These are phyloP conservation scores for Bufo bufo DNA, from an alignment of 2,113 vertebrate genomes.

Conservation along the genomic window DNA sequence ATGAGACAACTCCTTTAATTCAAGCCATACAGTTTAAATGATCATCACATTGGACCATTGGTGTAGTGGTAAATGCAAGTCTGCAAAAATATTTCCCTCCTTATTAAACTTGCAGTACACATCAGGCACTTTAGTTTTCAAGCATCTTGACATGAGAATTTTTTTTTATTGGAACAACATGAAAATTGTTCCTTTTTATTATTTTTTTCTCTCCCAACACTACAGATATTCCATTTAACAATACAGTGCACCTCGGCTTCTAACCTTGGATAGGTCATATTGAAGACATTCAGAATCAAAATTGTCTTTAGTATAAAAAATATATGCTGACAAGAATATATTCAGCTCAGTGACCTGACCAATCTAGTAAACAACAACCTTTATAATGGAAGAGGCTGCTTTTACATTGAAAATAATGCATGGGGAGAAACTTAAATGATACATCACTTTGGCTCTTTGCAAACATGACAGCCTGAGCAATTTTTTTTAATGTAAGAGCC, in stretches of 20 bases:
- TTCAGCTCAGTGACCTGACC: conserved; percentile 57
- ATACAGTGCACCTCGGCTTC: conserved; percentile 37
- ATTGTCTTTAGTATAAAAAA: conserved; percentile 56
- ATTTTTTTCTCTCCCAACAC: not conserved
- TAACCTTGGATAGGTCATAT: conserved; percentile 52
- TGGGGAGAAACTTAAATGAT: conserved; percentile 51
- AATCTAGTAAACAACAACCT: conserved; percentile 58
- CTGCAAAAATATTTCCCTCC: not conserved
- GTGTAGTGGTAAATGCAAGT: not conserved
- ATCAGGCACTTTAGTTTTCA: conserved; percentile 2
- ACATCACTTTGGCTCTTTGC: conserved; percentile 46
- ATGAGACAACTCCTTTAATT: not conserved
- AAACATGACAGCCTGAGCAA: conserved; percentile 55
- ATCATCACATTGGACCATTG: not conserved
- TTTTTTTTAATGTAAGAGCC: conserved; percentile 52
- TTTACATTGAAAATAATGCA: conserved; percentile 58
- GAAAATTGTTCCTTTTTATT: conserved; percentile 25
- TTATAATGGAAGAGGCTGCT: conserved; percentile 56
- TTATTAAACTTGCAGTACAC: not conserved
- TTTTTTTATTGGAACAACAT: conserved; percentile 17
- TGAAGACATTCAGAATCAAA: conserved; percentile 33
- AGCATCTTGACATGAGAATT: conserved; percentile 13
- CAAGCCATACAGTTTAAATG: not conserved
- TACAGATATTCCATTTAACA: conserved; percentile 49
- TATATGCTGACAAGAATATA: conserved; percentile 56